Evolutionary conservation across 2,888 invertebrate species (phyloP), one percentile per base, ranked within the genome.

Genomic region (Parnassius orleans): DNA sequence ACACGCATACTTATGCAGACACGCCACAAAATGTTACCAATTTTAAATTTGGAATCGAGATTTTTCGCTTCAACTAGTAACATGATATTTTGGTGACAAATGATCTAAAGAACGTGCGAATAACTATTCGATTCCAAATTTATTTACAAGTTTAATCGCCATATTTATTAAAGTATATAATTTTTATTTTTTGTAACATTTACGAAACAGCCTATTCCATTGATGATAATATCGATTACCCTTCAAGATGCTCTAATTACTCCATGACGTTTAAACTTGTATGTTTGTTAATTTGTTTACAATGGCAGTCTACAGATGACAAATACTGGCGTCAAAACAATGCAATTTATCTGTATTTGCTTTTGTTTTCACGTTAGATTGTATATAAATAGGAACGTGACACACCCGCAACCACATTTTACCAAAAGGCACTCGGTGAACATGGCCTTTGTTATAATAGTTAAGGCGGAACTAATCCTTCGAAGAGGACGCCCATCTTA

Each of bases 61-160:
- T 62, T 58, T 58, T 60, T 64, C 55, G 59, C 60, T 52, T 63
- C 57, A 5, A 47, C 42, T 43, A 2, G 2, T 51, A 19, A 46
- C 46, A 41, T 47, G 3, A 11, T 43, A 43, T 43, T 43, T 43
- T 43, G 43, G 1, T 11, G 43, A 11, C 9, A 10, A 43, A 48
- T 14, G 33, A 14, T 14, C 7, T n/a, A 48, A 48, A 14, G 9
- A 48, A 46, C 2, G 12, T 48, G 60, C 63, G 62, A 56, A 58
- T 55, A 53, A 52, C 54, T 65, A 66, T 67, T 76, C 78, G 72
- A 77, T 74, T 75, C 75, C 77, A 76, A 78, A 79, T 69, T 69
- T 66, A 65, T 69, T 69, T 69, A 71, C 69, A 67, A 70, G 66
- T 74, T 71, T 72, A 73, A 72, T 69, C 72, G 72, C 71, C 72